Percentiles rank a stretch among this genome's conserved stretches.
phyloP scores from a whole-genome alignment of 2,888 invertebrate genomes.

The Lasioglossum marginatum region DNA sequence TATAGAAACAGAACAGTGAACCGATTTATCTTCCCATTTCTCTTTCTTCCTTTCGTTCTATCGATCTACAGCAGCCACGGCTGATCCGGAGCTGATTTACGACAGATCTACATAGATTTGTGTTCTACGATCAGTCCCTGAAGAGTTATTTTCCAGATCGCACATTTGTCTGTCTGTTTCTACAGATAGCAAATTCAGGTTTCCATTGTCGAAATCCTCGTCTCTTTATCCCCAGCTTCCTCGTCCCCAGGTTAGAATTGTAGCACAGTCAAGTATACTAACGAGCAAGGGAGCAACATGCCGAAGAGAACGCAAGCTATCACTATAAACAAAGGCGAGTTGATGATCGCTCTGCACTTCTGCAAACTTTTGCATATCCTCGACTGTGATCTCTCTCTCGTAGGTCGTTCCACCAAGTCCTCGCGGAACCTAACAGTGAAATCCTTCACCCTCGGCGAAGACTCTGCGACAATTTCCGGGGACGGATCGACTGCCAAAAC shows the following conservation, averaged over 20 bases:
- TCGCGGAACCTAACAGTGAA: background rate
- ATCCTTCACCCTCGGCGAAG: too few species aligned
- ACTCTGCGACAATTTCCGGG: accelerated
- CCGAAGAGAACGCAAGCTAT: background rate
- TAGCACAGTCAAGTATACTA: background rate
- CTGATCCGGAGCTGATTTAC: background rate
- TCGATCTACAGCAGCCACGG: background rate
- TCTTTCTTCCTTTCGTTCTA: background rate
- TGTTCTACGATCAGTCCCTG: too few species aligned
- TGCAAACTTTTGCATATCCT: background rate
- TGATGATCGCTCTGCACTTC: background rate
- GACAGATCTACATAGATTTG: too few species aligned
- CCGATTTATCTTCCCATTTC: too few species aligned
- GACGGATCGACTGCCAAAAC: background rate
- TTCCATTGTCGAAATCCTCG: background rate
- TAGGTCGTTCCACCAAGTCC: background rate
- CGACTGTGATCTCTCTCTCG: background rate
- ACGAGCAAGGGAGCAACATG: background rate
- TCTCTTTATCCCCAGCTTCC: background rate
- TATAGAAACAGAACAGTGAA: too few species aligned
- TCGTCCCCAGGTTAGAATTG: background rate
- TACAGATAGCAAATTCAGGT: too few species aligned
- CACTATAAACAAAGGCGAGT: background rate
- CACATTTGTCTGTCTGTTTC: too few species aligned
- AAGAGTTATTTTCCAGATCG: too few species aligned